A percentile compares a stretch with the other conserved stretches of the same genome.
Conservation (phyloP, 2,797 vertebrate genomes). For the Gallinago nigripennis region DNA sequence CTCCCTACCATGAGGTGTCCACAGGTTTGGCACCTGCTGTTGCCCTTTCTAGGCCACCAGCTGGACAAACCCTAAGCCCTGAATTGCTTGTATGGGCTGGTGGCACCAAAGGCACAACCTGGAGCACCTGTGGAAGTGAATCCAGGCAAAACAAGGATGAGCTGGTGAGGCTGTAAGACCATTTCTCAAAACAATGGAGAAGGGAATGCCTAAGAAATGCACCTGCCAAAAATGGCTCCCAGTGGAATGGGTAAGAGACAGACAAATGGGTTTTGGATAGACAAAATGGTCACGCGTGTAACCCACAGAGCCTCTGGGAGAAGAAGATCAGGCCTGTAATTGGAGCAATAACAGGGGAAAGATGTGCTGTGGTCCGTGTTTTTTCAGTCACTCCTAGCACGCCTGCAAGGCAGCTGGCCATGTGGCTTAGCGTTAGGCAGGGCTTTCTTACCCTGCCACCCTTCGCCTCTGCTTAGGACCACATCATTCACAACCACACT, state of each 20-base stretch:
- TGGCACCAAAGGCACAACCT: neutral
- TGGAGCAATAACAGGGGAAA: neutral
- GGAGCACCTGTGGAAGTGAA: neutral
- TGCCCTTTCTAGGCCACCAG: neutral
- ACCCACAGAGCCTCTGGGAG: neutral
- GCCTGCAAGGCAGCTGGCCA: fast-evolving
- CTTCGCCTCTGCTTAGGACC: neutral
- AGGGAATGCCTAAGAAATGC: neutral
- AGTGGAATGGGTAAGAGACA: neutral
- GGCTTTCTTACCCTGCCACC: neutral
- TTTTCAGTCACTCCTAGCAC: neutral
- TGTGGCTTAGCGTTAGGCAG: fast-evolving
- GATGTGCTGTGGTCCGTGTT: neutral
- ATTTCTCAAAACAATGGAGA: neutral
- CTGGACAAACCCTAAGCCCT: neutral
- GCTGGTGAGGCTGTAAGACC: neutral
- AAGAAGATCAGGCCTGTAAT: neutral
- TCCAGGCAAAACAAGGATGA: neutral
- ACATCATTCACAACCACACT: neutral
- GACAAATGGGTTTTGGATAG: neutral
- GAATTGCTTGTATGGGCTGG: neutral
- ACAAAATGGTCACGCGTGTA: neutral
- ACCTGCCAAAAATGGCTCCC: neutral
- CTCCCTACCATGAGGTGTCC: fast-evolving
- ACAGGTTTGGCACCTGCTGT: neutral